These are phyloP conservation scores for Drymodes brunneopygia DNA, from an alignment of 2,113 vertebrate genomes.

Conservation along the genomic window DNA sequence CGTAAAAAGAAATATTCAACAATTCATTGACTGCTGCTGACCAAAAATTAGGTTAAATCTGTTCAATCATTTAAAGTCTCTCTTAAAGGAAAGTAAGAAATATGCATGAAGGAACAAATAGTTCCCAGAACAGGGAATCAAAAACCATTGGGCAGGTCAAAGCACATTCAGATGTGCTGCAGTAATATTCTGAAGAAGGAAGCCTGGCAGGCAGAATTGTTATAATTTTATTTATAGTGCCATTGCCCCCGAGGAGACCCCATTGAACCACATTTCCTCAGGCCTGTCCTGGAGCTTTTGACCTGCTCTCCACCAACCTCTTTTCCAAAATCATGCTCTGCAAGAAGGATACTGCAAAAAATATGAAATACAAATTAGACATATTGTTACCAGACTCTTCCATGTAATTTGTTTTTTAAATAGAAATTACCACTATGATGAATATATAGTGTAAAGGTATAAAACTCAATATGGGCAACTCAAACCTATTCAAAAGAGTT, in stretches of 20 bases:
- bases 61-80: not conserved
- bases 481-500: not conserved
- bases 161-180: not conserved
- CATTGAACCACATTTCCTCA: not conserved
- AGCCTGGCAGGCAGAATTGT: not conserved
- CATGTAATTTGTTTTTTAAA: not conserved
- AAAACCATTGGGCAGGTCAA: conserved; percentile 3
- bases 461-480: not conserved
- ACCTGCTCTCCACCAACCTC: not conserved
- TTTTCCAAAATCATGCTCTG: not conserved
- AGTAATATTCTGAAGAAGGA: conserved; percentile 32
- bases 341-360: not conserved
- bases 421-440: not conserved
- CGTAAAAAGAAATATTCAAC: not conserved
- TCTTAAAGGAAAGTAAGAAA: conserved; percentile 17
- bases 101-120: conserved; percentile 14
- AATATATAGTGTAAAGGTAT: not conserved
- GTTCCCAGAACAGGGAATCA: not conserved
- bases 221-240: not conserved
- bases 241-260: not conserved
- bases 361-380: not conserved
- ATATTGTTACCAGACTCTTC: not conserved
- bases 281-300: not conserved
- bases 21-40: not conserved
- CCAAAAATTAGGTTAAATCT: conserved; percentile 2